These are phyloP conservation scores for Megalopta genalis DNA, from an alignment of 1,140 invertebrate genomes.

Conservation along the genomic window DNA sequence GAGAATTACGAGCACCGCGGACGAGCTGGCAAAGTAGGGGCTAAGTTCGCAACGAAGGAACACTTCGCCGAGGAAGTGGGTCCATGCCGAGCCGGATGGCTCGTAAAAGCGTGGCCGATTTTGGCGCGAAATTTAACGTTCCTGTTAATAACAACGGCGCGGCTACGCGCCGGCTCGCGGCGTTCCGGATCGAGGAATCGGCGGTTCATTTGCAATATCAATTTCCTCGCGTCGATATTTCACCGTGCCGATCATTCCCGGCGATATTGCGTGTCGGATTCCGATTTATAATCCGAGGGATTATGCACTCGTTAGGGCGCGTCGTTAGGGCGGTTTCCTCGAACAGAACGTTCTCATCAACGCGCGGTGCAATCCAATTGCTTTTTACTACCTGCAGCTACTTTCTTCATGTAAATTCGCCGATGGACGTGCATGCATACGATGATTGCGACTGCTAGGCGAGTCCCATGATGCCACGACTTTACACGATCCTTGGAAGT, in stretches of 20 bases:
- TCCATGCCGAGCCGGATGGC: neutral
- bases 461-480: too few species aligned
- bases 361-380: neutral
- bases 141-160: neutral
- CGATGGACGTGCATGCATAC: neutral
- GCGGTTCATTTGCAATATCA: too few species aligned
- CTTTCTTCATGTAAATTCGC: slow-evolving; percentile 2
- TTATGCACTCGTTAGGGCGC: neutral
- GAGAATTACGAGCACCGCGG: slow-evolving; percentile 1
- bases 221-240: too few species aligned
- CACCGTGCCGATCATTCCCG: too few species aligned
- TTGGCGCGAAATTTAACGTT: neutral
- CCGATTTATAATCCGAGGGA: neutral
- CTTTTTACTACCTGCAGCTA: neutral
- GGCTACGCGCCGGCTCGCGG: neutral
- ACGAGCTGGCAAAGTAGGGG: neutral
- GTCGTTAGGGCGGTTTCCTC: neutral
- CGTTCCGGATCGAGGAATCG: neutral
- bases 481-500: too few species aligned
- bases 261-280: neutral
- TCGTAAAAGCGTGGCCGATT: neutral
- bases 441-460: neutral
- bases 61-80: neutral
- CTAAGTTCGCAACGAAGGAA: neutral
- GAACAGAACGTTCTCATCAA: neutral